Evolutionary conservation across 2,888 invertebrate genomes (phyloP), one percentile per base, ranked within the genome.

Genomic region (Archips crataeganus): DNA sequence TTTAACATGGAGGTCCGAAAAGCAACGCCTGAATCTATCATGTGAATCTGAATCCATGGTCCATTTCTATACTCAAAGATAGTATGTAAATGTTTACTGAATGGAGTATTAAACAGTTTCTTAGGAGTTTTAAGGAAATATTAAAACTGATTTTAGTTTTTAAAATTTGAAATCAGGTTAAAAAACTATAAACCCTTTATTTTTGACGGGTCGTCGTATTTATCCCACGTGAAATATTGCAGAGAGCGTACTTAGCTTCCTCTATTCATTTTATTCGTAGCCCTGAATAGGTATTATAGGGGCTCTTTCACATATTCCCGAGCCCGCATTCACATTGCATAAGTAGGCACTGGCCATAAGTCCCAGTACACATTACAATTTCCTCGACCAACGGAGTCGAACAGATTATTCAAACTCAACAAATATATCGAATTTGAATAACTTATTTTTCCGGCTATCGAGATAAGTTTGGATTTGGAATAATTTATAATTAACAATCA

Each of bases 331-430:
- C 80, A 82, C 81, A 83, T 83, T 82, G 82, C 82, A 78, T 79
- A 79, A 80, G 78, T 79, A 77, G 36, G 80, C 81, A 79, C 79
- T 77, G 75, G 74, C 82, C 81, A 84, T 87, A 86, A 86, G 88
- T 85, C 83, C 81, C 78, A 72, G 81, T 79, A 84, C 83, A 84
- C 85, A 60, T 36, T 86, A 84, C 81, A 82, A 84, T 85, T 84
- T 82, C 77, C 81, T 77, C 82, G 83, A 82, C 82, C 80, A 78
- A 78, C 79, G 80, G 80, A 74, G 78, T 42, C 45, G 45, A 45
- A 45, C 23, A 57, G 10, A 32, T 32, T 6, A 4, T 59, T 59
- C 8, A 34, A 23, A 32, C 3, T 32, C n/a, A 34, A 34, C 34
- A 5, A 8, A 15, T 39, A 5, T 39, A 60, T n/a, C 36, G 39